Evolutionary conservation across 2,797 vertebrate genomes (phyloP), one percentile per base, ranked within the genome.

Genomic region (Stomatorhinus walkeri): DNA sequence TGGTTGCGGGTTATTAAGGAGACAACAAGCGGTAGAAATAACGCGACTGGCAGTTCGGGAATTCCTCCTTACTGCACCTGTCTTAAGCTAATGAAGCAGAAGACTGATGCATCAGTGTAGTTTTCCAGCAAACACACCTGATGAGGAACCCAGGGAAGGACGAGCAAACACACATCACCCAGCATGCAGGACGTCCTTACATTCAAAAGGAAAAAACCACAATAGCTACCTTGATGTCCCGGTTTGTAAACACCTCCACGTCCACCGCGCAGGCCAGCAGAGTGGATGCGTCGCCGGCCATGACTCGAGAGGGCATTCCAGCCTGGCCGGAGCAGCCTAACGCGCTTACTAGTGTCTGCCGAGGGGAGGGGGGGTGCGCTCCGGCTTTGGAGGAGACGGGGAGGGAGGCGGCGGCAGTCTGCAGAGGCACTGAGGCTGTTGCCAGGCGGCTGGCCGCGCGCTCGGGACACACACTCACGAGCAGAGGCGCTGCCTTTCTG

Each of bases 241-340:
- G 96, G 92, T 89, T 94, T 93, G 94, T 95, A 93, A 97, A 97
- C 93, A 97, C 91, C 93, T 97, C 96, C 88, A 95, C 93, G 83
- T 97, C 96, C 90, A 96, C 96, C 93, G 93, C 92, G 88, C 96
- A 97, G 93, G 96, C 96, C 89, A 97, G 95, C 94, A 97, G 94
- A 91, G 95, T 96, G 91, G 95, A 95, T 91, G 94, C 93, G 93
- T 96, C 96, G 94, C 95, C 96, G 94, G 97, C 96, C 95, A 96
- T 94, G 94, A 94, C 95, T 90, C 94, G 95, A 91, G 96, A 94
- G 94, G 96, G 96, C 96, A 97, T 97, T 91, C 94, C 94, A 84
- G 68, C 5, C 59, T 12, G 40, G 4, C 36, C 14, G 43, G 43
- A 49, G 22, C 12, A 49, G 64, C 64, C 64, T 12, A 16, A 28